phyloP scores from a whole-genome alignment of 2,888 invertebrate genomes.

The Ptycholaimellus sp. region DNA sequence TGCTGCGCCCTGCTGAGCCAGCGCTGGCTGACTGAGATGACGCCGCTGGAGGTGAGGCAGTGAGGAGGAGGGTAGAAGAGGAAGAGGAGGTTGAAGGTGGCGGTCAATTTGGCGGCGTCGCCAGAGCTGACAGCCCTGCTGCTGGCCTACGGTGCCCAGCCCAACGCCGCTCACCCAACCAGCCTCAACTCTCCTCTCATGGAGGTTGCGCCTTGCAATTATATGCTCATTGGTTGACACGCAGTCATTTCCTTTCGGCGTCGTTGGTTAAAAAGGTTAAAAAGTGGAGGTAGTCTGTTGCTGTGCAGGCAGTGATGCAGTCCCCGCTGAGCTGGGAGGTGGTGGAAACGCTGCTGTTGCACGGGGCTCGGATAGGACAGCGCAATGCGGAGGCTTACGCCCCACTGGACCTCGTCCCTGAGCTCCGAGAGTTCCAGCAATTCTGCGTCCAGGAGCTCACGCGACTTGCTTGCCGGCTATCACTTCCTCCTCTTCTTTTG shows the following conservation, averaged over 20 bases:
- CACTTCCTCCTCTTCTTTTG: too few relatives aligned
- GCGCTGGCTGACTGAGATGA: slow-evolving; percentile 26
- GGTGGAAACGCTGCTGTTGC: slow-evolving; percentile 32
- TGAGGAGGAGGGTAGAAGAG: slow-evolving; percentile 25
- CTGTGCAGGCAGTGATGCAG: slow-evolving; percentile 36
- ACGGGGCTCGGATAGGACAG: slow-evolving; percentile 26
- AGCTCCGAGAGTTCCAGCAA: slow-evolving; percentile 32
- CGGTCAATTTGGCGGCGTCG: too few relatives aligned
- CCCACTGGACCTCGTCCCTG: slow-evolving; percentile 35
- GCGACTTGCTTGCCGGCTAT: slow-evolving; percentile 6
- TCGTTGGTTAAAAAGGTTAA: too few relatives aligned
- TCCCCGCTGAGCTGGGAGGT: slow-evolving; percentile 35
- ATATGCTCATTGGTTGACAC: too few relatives aligned
- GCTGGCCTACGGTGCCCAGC: slow-evolving; percentile 35
- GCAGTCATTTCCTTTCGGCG: too few relatives aligned
- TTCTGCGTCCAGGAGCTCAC: slow-evolving; percentile 25
- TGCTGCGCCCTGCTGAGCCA: slow-evolving; percentile 33
- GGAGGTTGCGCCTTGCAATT: too few relatives aligned
- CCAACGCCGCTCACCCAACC: slow-evolving; percentile 34
- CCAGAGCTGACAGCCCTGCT: slow-evolving; percentile 34
- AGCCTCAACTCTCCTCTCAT: too few relatives aligned
- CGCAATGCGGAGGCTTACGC: too few relatives aligned
- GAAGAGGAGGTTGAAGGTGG: too few relatives aligned
- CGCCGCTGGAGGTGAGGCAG: slow-evolving; percentile 38
- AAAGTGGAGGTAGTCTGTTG: slow-evolving; percentile 37